Base-by-base conservation (phyloP, 2,113 vertebrate species). In the Crypturellus undulatus region DNA sequence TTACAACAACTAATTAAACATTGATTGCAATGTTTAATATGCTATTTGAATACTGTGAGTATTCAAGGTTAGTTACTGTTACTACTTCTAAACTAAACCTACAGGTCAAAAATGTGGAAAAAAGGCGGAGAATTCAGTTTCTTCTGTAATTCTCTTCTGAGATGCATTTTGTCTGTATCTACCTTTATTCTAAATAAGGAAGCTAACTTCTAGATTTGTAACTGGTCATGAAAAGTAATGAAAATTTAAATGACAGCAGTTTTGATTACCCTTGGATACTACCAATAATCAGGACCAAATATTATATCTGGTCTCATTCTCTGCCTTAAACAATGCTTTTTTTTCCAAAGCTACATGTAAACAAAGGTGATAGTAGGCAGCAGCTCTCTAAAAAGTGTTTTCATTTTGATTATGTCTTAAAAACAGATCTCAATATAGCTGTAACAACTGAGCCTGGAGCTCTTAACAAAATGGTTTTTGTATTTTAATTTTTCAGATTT, bases 401-500 rank as follows among this genome's bases (percentile, higher is more conserved):
- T 79, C 51, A 30, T 77, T 84, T 94, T 68, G 79, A 58, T 92
- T 70, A 78, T 86, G 49, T 71, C 64, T 91, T 95, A 81, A 91
- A 91, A 91, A 87, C 38, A 67, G 73, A 32, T 52, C 47, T 92
- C 9, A 70, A 36, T 80, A 62, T 59, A 96, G 30, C 75, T 89
- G 54, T 87, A 43, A 42, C 64, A 91, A 79, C 62, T 86, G 69
- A 76, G 60, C 69, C 70, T 92, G 40, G 56, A 95, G 63, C 62
- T 86, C 19, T 40, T 38, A 82, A 32, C 32, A 79, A 64, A 90
- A 75, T 79, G 5, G 71, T 60, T 91, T 90, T 90, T 89, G 45
- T 70, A 25, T 87, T 95, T 94, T 38, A 56, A 19, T 96, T 93
- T 97, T 87, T 95, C 64, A 81, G 16, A n/a, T 95, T 45, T 79